These are phyloP conservation scores for Elachura formosa DNA, from an alignment of 2,113 vertebrate species.

Conservation along the genomic window DNA sequence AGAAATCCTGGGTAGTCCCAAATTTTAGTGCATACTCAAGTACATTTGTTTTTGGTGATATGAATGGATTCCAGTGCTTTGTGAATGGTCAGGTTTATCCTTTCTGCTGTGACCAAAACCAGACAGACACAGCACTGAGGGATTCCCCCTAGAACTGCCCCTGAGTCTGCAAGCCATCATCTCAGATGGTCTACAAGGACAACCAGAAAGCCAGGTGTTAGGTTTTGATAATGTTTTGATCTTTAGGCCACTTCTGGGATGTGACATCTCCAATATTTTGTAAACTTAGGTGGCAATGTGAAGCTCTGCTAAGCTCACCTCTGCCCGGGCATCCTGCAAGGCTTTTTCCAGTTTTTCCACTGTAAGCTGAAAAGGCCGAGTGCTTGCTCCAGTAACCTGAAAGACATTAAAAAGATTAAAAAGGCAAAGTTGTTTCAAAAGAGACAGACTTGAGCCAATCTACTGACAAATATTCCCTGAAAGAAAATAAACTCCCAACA, in stretches of 20 bases:
- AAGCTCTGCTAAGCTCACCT: constrained; percentile 56
- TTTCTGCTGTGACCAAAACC: background rate
- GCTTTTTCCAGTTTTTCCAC: constrained; percentile 85
- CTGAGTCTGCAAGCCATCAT: background rate
- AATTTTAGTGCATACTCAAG: background rate
- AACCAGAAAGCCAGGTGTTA: background rate
- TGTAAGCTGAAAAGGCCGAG: constrained; percentile 88
- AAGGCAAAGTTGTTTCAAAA: background rate
- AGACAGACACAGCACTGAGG: background rate
- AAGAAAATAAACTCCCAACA: background rate
- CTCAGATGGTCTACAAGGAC: background rate
- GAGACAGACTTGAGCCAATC: background rate
- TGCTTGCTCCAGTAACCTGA: constrained; percentile 75
- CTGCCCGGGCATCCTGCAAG: constrained; percentile 75
- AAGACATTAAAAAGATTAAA: background rate
- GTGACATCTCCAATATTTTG: background rate
- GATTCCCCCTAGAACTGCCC: background rate
- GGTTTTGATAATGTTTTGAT: background rate
- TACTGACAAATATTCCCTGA: background rate
- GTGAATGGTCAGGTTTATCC: background rate
- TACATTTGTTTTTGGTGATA: background rate
- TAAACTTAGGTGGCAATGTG: background rate
- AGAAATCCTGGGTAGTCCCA: background rate
- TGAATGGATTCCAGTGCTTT: background rate
- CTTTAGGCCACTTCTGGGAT: background rate